These are phyloP conservation scores for Doris montereyensis DNA, from an alignment of 2,888 invertebrate species.

Conservation along the genomic window DNA sequence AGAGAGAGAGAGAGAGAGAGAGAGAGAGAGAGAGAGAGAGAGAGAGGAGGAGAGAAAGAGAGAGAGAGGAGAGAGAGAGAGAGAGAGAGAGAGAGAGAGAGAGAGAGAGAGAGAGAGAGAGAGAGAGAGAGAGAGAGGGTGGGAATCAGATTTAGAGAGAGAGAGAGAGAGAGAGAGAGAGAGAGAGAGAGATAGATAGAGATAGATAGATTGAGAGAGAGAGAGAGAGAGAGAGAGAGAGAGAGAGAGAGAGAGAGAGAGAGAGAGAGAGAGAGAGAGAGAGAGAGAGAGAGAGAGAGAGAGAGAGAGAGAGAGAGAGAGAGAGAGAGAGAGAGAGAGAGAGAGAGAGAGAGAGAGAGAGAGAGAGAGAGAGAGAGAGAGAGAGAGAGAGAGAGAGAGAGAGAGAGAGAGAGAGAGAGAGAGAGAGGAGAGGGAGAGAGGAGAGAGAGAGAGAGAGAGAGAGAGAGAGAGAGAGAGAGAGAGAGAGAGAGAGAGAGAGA, in stretches of 20 bases:
- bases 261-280: slow-evolving; percentile 24
- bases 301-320: slow-evolving; percentile 22
- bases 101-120: slow-evolving; percentile 25
- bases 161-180: too few species aligned
- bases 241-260: slow-evolving; percentile 19
- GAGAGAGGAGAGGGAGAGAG: neutral
- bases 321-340: neutral
- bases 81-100: neutral
- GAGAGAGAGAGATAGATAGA: too few species aligned
- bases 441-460: neutral
- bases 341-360: slow-evolving; percentile 3
- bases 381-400: neutral
- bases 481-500: neutral
- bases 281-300: neutral
- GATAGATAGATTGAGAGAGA: too few species aligned
- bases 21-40: neutral
- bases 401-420: neutral
- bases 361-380: neutral
- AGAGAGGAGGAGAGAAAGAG: neutral
- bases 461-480: neutral
- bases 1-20: slow-evolving; percentile 26
- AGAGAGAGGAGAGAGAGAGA: neutral
- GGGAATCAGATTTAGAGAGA: too few species aligned
- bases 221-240: neutral
- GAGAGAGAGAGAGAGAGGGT: slow-evolving; percentile 15